phyloP scores from a whole-genome alignment of 2,888 invertebrate species.

The Incurvaria masculella region DNA sequence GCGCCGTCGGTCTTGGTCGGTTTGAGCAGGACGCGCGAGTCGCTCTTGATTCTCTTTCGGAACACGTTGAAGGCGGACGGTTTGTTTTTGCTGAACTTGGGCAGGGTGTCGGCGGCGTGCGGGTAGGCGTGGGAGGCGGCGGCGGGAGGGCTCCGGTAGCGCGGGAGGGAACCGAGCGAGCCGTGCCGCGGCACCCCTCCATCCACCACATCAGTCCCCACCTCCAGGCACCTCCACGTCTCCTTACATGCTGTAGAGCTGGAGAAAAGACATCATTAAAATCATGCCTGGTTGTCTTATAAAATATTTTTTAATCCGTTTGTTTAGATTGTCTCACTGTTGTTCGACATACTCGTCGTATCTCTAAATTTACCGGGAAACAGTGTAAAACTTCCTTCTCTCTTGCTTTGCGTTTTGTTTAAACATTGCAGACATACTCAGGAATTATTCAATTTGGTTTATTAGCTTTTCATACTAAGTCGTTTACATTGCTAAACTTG shows the following conservation, averaged over 20 bases:
- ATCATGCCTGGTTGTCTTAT: too few relatives aligned
- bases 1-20: constrained; percentile 37
- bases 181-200: constrained; percentile 29
- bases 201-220: constrained; percentile 2
- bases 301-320: too few relatives aligned
- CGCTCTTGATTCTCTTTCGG: constrained; percentile 49
- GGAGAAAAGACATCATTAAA: too few relatives aligned
- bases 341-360: too few relatives aligned
- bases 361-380: too few relatives aligned
- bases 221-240: constrained; percentile 19
- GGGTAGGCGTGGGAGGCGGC: constrained; percentile 10
- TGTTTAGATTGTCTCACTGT: too few relatives aligned
- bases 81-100: constrained; percentile 25
- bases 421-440: too few relatives aligned
- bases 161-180: constrained; percentile 35
- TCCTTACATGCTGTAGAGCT: constrained; percentile 20
- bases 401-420: too few relatives aligned
- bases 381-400: too few relatives aligned
- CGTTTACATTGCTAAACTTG: too few relatives aligned
- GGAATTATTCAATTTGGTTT: too few relatives aligned
- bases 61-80: constrained; percentile 33
- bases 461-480: too few relatives aligned
- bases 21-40: constrained; percentile 32
- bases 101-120: constrained; percentile 20
- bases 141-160: constrained; percentile 17